Percentiles rank a stretch among this genome's conserved stretches.
phyloP scores from a whole-genome alignment of 2,797 vertebrate genomes.

The Danio aesculapii region DNA sequence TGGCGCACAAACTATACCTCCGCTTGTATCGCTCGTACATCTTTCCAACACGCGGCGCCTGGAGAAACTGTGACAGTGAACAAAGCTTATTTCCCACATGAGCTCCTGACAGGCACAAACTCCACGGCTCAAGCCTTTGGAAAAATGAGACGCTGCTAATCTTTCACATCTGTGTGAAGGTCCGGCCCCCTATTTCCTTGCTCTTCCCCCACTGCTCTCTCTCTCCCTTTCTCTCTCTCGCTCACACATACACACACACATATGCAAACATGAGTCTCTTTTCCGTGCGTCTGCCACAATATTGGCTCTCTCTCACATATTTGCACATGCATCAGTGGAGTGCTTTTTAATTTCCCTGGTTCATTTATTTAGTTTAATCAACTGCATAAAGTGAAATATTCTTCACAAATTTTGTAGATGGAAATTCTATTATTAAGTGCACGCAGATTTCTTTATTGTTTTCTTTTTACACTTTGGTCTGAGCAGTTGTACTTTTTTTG shows the following conservation, averaged over 20 bases:
- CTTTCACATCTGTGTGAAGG: conserved; percentile 69
- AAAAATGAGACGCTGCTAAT: conserved; percentile 57
- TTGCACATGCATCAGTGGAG: background rate
- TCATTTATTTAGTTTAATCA: background rate
- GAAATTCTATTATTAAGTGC: background rate
- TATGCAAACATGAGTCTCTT: conserved; percentile 5
- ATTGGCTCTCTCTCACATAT: background rate
- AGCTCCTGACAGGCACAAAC: conserved; percentile 59
- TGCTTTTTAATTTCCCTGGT: background rate
- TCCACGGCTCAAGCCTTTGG: conserved; percentile 55
- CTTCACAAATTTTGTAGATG: background rate
- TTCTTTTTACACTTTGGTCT: background rate
- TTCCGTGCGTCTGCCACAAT: background rate
- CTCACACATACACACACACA: conserved; percentile 15
- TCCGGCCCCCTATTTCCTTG: conserved; percentile 63
- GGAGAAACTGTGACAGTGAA: conserved; percentile 40
- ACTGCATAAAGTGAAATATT: background rate
- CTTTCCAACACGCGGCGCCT: conserved; percentile 57
- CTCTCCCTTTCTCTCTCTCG: conserved; percentile 10
- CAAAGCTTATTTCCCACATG: conserved; percentile 70
- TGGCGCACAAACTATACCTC: conserved; percentile 87
- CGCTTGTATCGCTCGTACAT: conserved; percentile 89
- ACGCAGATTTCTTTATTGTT: background rate
- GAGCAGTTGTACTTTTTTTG: background rate
- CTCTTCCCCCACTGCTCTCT: conserved; percentile 47